phyloP scores from a whole-genome alignment of 2,113 vertebrate genomes.

The Jaculus jaculus region DNA sequence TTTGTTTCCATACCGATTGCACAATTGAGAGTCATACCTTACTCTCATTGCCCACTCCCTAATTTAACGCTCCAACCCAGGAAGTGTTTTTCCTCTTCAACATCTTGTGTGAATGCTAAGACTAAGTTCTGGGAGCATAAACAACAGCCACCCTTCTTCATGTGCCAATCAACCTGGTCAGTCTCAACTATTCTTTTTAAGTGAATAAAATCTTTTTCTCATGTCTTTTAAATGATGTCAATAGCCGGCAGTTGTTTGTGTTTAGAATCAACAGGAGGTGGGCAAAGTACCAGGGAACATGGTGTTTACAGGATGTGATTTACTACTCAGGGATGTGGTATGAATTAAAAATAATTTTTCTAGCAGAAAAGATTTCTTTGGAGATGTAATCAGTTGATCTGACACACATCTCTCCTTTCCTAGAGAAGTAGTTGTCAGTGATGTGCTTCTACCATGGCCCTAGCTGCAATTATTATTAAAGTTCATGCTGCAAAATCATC shows the following conservation, averaged over 20 bases:
- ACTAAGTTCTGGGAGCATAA: background rate
- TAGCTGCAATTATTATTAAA: slow-evolving; percentile 15
- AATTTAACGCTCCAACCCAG: rapidly evolving
- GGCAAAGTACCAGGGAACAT: background rate
- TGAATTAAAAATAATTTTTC: slow-evolving; percentile 64
- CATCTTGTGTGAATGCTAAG: background rate
- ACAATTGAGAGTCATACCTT: background rate
- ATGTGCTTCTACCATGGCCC: background rate
- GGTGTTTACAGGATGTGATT: slow-evolving; percentile 39
- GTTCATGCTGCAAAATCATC: slow-evolving; percentile 33
- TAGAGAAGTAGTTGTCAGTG: background rate
- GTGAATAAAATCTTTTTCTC: background rate
- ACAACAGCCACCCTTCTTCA: background rate
- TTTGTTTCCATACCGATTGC: background rate
- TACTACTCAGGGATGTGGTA: background rate
- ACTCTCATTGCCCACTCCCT: background rate
- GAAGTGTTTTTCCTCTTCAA: background rate
- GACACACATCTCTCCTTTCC: slow-evolving; percentile 37
- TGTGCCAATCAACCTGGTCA: background rate
- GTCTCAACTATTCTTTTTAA: background rate
- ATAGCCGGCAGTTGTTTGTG: slow-evolving; percentile 60
- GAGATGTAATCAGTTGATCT: slow-evolving; percentile 57
- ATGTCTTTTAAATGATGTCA: slow-evolving; percentile 60
- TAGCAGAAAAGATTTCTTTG: slow-evolving; percentile 46
- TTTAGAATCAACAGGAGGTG: slow-evolving; percentile 55